Conservation (phyloP, 2,797 vertebrate genomes). For the Champsocephalus gunnari region DNA sequence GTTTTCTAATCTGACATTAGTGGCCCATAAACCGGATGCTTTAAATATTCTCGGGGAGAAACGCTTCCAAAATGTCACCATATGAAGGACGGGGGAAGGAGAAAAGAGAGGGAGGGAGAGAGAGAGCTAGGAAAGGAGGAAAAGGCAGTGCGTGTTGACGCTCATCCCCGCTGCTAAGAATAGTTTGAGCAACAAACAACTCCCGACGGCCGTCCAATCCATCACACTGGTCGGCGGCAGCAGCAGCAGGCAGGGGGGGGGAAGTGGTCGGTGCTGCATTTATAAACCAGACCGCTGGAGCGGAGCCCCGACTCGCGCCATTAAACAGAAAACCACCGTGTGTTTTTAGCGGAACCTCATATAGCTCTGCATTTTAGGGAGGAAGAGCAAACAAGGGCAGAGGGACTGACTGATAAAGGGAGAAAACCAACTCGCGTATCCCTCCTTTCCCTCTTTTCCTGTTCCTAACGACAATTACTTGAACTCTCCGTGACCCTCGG, state of each 20-base stretch:
- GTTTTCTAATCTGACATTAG: background rate
- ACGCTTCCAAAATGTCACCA: slow-evolving; percentile 38
- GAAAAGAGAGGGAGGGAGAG: slow-evolving; percentile 9
- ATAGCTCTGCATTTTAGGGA: slow-evolving; percentile 15
- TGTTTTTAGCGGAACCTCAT: slow-evolving; percentile 63
- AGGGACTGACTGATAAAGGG: slow-evolving; percentile 9
- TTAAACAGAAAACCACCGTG: slow-evolving; percentile 80
- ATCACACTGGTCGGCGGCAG: slow-evolving; percentile 67
- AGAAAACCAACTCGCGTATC: slow-evolving; percentile 2
- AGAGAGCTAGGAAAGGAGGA: slow-evolving; percentile 26
- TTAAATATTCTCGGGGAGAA: slow-evolving; percentile 15
- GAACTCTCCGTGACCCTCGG: slow-evolving; percentile 90
- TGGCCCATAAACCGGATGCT: slow-evolving; percentile 19
- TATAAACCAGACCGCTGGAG: slow-evolving; percentile 77
- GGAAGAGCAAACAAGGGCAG: slow-evolving; percentile 6
- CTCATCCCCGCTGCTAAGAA: slow-evolving; percentile 80
- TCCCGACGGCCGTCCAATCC: slow-evolving; percentile 78
- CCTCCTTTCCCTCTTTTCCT: slow-evolving; percentile 39
- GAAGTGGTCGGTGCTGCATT: slow-evolving; percentile 65
- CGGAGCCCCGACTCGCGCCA: slow-evolving; percentile 76
- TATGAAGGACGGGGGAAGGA: slow-evolving; percentile 21
- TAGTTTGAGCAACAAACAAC: slow-evolving; percentile 83
- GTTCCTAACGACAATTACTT: slow-evolving; percentile 79
- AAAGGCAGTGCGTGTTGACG: slow-evolving; percentile 60
- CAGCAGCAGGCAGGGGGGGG: slow-evolving; percentile 26